Evolutionary conservation across 2,113 vertebrate species (phyloP).

Genomic region (Ictalurus punctatus): DNA sequence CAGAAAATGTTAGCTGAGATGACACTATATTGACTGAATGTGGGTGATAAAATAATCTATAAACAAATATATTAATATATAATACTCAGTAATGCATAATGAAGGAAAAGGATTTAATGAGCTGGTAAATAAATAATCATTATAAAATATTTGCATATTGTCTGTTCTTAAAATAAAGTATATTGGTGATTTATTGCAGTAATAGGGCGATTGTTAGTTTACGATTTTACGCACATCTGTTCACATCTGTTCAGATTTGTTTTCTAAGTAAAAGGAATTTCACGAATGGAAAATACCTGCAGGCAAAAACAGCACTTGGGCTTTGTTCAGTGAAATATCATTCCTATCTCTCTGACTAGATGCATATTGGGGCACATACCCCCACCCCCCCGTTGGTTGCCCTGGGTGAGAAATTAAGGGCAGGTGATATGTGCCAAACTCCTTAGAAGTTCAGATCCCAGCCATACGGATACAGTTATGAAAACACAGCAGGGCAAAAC

Average conservation of each 20-base stretch:
- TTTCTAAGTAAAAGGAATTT: slow-evolving; percentile 46
- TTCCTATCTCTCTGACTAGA: neutral
- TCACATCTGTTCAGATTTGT: neutral
- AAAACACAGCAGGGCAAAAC: slow-evolving; percentile 43
- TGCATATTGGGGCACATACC: slow-evolving; percentile 42
- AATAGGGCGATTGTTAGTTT: neutral
- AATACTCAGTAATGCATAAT: neutral
- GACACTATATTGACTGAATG: neutral
- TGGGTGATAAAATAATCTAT: neutral
- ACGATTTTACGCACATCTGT: neutral
- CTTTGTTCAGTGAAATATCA: slow-evolving; percentile 20
- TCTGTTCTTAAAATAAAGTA: neutral
- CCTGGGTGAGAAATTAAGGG: slow-evolving; percentile 63
- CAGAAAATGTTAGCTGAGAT: neutral
- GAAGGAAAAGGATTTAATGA: neutral
- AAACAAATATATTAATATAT: neutral
- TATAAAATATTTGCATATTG: neutral
- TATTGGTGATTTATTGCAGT: neutral
- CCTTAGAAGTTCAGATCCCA: slow-evolving; percentile 65
- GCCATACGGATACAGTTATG: slow-evolving; percentile 70
- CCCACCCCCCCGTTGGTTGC: slow-evolving; percentile 48
- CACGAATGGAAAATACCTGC: slow-evolving; percentile 28
- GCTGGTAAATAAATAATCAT: neutral
- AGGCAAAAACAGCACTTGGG: slow-evolving; percentile 19
- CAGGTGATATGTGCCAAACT: slow-evolving; percentile 60